Conservation (phyloP, 2,888 invertebrate species). For the Drosophila maculinotata region DNA sequence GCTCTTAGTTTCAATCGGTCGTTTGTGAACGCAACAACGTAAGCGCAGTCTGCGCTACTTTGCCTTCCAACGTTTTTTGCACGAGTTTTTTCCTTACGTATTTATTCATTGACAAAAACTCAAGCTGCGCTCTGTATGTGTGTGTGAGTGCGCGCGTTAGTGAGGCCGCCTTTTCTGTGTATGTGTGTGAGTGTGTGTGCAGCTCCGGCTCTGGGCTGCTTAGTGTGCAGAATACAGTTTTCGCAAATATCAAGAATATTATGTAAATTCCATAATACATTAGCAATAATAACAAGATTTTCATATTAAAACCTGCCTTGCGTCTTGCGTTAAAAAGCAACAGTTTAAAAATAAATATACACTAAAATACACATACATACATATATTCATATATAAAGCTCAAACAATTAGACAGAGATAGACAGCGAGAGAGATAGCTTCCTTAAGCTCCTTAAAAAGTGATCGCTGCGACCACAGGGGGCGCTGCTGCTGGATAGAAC, state of each 20-base stretch:
- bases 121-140: conserved; percentile 61
- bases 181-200: conserved; percentile 35
- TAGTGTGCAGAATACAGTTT: conserved; percentile 68
- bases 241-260: conserved; percentile 51
- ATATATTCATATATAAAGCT: conserved; percentile 13
- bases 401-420: not conserved
- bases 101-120: conserved; percentile 81
- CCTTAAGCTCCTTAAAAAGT: not conserved
- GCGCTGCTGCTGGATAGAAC: conserved; percentile 3
- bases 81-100: conserved; percentile 80
- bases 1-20: conserved; percentile 63
- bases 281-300: conserved; percentile 13
- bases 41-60: conserved; percentile 29
- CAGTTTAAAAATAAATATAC: conserved; percentile 23
- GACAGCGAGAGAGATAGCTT: not conserved
- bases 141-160: conserved; percentile 40
- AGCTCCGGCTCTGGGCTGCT: conserved; percentile 45
- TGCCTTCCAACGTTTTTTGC: conserved; percentile 63
- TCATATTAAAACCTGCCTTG: conserved; percentile 38
- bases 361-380: conserved; percentile 7
- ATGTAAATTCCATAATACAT: conserved; percentile 26
- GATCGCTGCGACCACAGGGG: conserved; percentile 20
- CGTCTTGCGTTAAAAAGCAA: conserved; percentile 43
- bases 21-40: conserved; percentile 44
- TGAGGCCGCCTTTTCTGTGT: conserved; percentile 47